These are phyloP conservation scores for Rhyacophila evoluta DNA, from an alignment of 2,888 invertebrate species.

Conservation along the genomic window DNA sequence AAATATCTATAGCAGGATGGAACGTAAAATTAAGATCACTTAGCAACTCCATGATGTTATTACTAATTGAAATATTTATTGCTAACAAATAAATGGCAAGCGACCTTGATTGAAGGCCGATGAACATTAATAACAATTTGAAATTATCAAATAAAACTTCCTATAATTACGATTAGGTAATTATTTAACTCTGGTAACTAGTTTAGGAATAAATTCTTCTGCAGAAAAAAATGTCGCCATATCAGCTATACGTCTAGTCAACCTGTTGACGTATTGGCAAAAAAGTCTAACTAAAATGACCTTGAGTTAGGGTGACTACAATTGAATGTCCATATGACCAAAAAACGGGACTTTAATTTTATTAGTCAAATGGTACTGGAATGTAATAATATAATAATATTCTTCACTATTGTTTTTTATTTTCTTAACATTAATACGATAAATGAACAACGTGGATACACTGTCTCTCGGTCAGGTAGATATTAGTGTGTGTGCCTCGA, in stretches of 20 bases:
- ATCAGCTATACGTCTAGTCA: background rate
- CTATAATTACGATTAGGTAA: conserved; percentile 7
- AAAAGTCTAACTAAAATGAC: background rate
- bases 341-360: no score
- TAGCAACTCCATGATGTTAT: background rate
- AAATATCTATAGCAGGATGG: no score
- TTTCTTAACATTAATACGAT: no score
- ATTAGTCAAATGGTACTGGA: no score
- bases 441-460: no score
- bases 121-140: background rate
- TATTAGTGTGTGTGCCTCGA: no score
- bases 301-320: no score
- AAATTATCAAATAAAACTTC: background rate
- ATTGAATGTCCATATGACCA: no score
- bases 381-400: no score
- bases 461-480: no score
- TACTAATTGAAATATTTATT: background rate
- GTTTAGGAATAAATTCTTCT: background rate
- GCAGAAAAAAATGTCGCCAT: background rate
- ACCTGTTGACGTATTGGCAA: background rate
- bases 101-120: background rate
- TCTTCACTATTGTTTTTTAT: no score
- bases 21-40: background rate
- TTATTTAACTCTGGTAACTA: background rate
- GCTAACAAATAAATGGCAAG: background rate